These are phyloP conservation scores for Epirrhoe alternata DNA, from an alignment of 2,888 invertebrate genomes.

Conservation along the genomic window DNA sequence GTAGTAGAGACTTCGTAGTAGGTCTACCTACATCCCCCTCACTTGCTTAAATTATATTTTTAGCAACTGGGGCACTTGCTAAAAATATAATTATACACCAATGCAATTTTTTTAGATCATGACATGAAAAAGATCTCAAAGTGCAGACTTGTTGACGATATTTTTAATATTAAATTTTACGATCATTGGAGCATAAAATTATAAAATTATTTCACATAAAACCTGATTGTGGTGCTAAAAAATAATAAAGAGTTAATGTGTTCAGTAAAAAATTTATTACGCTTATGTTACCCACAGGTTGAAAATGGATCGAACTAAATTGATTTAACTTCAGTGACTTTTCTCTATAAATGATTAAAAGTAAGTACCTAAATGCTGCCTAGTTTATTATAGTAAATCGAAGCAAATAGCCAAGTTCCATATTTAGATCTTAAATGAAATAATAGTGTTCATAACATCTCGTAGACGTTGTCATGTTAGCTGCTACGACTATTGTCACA, in stretches of 20 bases:
- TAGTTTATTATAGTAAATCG: not conserved
- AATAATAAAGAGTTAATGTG: not conserved
- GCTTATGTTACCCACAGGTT: not conserved
- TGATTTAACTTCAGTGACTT: no score
- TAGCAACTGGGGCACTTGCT: no score
- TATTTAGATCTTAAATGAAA: not conserved
- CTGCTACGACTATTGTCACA: not conserved
- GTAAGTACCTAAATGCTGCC: no score
- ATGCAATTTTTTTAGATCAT: not conserved
- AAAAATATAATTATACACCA: not conserved
- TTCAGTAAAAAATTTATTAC: not conserved
- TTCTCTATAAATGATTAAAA: no score
- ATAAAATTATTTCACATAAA: slow-evolving; percentile 2
- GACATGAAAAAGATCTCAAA: slow-evolving; percentile 1
- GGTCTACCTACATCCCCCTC: no score
- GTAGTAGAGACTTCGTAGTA: not conserved
- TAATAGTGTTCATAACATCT: not conserved
- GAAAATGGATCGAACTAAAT: no score
- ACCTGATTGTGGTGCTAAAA: slow-evolving; percentile 1
- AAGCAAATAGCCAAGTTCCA: not conserved
- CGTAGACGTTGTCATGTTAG: not conserved
- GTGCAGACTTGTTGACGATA: not conserved
- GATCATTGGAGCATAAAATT: not conserved
- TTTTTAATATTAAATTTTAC: not conserved
- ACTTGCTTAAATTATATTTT: no score